Conservation (phyloP, 2,113 vertebrate species). For the Sigmodon hispidus region DNA sequence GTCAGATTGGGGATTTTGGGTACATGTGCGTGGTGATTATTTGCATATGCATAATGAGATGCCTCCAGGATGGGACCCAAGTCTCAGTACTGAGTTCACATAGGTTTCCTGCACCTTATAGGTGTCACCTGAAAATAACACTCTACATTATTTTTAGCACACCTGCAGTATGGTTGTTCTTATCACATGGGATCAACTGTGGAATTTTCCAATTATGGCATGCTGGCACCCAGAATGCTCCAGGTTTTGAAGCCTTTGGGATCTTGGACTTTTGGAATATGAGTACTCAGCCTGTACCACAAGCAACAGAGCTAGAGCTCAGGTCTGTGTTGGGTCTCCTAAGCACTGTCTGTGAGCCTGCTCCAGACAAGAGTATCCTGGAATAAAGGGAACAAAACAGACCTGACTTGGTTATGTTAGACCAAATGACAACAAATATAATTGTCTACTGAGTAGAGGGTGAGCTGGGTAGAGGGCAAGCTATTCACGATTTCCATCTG, state of each 20-base stretch:
- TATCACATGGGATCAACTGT: background rate
- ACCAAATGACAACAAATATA: too few relatives aligned
- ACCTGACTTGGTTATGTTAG: too few relatives aligned
- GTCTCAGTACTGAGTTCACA: background rate
- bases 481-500: too few relatives aligned
- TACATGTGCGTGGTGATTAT: background rate
- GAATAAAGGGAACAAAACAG: too few relatives aligned
- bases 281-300: background rate
- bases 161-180: too few relatives aligned
- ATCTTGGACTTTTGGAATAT: background rate
- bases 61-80: background rate
- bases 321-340: background rate
- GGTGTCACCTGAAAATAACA: background rate
- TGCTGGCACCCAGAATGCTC: background rate
- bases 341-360: too few relatives aligned
- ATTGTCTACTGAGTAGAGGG: too few relatives aligned
- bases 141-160: background rate
- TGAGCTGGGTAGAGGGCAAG: too few relatives aligned
- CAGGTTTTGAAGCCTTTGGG: background rate
- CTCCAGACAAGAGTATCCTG: too few relatives aligned
- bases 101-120: too few relatives aligned
- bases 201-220: background rate
- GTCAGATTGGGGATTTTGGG: background rate
- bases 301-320: background rate
- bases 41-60: background rate